These are phyloP conservation scores for Choloepus didactylus DNA, from an alignment of 2,797 vertebrate species.

Conservation along the genomic window DNA sequence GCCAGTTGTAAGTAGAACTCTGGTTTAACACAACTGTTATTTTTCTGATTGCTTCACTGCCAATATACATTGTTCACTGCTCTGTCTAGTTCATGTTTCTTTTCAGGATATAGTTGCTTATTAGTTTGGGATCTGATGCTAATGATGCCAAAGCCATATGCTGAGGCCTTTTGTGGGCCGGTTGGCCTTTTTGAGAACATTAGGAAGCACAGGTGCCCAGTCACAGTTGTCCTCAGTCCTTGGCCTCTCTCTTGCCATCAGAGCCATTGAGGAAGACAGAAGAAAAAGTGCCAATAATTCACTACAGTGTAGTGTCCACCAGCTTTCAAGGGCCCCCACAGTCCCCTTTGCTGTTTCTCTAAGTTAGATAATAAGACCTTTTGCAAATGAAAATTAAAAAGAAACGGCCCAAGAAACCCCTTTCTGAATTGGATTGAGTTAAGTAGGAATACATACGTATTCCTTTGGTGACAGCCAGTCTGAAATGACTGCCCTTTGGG, in stretches of 20 bases:
- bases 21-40: constrained; percentile 40
- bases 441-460: neutral
- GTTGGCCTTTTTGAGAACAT: neutral
- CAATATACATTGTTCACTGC: neutral
- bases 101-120: neutral
- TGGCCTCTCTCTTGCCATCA: neutral
- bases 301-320: neutral
- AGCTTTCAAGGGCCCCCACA: neutral
- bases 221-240: neutral
- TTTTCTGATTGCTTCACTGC: constrained; percentile 34
- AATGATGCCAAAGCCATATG: neutral
- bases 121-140: neutral
- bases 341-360: neutral
- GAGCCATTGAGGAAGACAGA: neutral
- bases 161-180: neutral
- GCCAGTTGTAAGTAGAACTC: constrained; percentile 54
- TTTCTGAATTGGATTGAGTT: neutral
- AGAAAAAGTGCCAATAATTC: neutral
- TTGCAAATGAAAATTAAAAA: constrained; percentile 32
- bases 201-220: neutral
- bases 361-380: neutral
- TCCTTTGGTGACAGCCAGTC: neutral
- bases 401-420: neutral
- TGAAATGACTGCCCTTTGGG: neutral
- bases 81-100: constrained; percentile 4